phyloP scores from a whole-genome alignment of 2,888 invertebrate genomes.

The Mellilla xanthometata region DNA sequence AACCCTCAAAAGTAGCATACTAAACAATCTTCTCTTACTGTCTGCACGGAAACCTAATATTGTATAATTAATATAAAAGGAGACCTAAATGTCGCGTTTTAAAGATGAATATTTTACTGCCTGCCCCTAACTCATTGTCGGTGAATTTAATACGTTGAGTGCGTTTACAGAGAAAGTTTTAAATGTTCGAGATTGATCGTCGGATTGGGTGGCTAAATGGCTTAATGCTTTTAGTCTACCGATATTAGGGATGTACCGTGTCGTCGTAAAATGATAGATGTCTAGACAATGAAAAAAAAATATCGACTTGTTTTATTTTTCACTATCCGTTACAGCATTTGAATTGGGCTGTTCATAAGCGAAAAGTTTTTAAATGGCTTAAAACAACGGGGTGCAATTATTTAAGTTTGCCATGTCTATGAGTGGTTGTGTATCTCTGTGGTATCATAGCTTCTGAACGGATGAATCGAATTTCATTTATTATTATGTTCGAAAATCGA shows the following conservation, averaged over 20 bases:
- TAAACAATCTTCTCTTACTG: conserved; percentile 1
- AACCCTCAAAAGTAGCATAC: too few species aligned
- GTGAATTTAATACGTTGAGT: conserved; percentile 75
- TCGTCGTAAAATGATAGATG: conserved; percentile 27
- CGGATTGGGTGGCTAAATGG: conserved; percentile 44
- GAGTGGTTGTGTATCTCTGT: too few species aligned
- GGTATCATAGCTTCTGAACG: too few species aligned
- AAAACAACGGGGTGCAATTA: too few species aligned
- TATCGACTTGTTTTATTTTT: background rate
- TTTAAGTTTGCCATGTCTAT: too few species aligned
- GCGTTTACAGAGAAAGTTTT: conserved; percentile 64
- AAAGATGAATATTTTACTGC: conserved; percentile 66
- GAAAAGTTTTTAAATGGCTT: too few species aligned
- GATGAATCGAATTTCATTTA: too few species aligned
- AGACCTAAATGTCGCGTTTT: conserved; percentile 71
- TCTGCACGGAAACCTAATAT: conserved; percentile 47
- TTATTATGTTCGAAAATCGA: too few species aligned
- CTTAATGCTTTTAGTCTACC: conserved; percentile 27
- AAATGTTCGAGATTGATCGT: conserved; percentile 53
- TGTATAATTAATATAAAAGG: conserved; percentile 72
- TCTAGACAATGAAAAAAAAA: conserved; percentile 13
- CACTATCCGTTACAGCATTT: too few species aligned
- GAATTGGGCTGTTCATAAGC: too few species aligned
- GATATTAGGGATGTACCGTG: conserved; percentile 18
- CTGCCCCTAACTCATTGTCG: conserved; percentile 65